phyloP scores from a whole-genome alignment of 2,113 vertebrate genomes.

The Ctenodactylus gundi region DNA sequence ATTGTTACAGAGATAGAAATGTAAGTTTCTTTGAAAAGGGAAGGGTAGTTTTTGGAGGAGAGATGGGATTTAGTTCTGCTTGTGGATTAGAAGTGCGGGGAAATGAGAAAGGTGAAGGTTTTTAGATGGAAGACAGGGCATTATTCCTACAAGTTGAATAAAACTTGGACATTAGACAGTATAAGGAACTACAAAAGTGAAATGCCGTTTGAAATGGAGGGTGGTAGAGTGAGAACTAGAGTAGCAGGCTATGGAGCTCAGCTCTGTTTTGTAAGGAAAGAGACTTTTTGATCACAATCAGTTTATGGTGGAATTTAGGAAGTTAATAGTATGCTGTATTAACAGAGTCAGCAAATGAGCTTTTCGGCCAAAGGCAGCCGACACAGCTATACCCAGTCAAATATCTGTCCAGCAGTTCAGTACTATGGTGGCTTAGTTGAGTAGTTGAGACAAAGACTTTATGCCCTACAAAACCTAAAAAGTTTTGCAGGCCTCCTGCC shows the following conservation, averaged over 20 bases:
- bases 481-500: neutral
- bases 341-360: neutral
- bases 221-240: neutral
- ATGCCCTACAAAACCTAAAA: neutral
- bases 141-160: neutral
- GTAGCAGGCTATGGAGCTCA: neutral
- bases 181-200: neutral
- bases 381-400: neutral
- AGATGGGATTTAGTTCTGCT: neutral
- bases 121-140: neutral
- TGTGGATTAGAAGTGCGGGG: neutral
- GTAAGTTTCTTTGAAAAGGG: neutral
- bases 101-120: neutral
- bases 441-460: neutral
- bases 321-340: neutral
- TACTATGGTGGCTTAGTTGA: neutral
- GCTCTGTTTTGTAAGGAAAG: conserved; percentile 18
- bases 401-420: neutral
- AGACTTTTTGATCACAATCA: neutral
- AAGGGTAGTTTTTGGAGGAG: neutral
- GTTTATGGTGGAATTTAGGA: neutral
- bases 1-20: neutral
- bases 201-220: neutral
- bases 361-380: neutral
- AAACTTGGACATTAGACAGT: neutral